Evolutionary conservation across 2,113 vertebrate genomes (phyloP).

Genomic region (Ammodytes dubius): DNA sequence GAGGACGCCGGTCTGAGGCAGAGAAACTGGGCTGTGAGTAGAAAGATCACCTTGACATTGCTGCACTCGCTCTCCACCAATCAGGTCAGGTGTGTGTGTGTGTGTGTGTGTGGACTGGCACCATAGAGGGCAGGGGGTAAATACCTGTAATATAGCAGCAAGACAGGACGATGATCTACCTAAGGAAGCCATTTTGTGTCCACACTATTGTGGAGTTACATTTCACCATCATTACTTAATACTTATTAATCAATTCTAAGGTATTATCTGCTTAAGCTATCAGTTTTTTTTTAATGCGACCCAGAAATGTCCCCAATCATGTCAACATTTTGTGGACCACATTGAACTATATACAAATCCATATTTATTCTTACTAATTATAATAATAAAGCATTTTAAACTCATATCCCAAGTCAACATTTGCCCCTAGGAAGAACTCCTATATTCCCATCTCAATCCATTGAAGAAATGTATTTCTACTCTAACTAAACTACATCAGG

Average conservation of each 20-base stretch:
- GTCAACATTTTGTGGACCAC: not conserved
- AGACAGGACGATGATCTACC: not conserved
- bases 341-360: not conserved
- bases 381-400: not conserved
- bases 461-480: not conserved
- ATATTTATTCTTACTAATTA: not conserved
- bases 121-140: not conserved
- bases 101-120: slow-evolving; percentile 16
- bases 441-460: not conserved
- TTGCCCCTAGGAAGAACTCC: not conserved
- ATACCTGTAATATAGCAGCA: not conserved
- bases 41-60: slow-evolving; percentile 31
- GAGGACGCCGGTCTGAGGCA: not conserved
- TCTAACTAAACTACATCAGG: not conserved
- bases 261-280: not conserved
- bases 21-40: slow-evolving; percentile 21
- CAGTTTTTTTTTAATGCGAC: not conserved
- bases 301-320: not conserved
- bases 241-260: not conserved
- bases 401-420: not conserved
- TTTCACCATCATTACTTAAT: not conserved
- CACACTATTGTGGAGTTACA: not conserved
- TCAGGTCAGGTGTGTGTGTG: slow-evolving; percentile 23
- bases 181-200: slow-evolving; percentile 12
- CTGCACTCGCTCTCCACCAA: slow-evolving; percentile 6